Base-by-base conservation (phyloP, 1,140 invertebrate genomes). In the Plutomurus gul region DNA sequence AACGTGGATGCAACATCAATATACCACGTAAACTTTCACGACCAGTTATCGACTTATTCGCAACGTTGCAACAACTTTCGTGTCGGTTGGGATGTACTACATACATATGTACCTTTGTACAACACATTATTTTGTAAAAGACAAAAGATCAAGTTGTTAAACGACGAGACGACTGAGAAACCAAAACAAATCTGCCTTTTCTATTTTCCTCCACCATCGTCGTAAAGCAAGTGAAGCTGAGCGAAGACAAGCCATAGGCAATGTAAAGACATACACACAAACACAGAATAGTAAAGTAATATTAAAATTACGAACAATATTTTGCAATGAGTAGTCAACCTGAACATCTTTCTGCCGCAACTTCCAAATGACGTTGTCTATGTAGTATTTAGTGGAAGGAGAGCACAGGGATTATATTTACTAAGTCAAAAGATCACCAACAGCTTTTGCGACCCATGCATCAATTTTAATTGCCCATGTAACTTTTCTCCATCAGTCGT, bases 101-200 rank as follows among this genome's bases (percentile, higher is more conserved):
- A n/a, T n/a, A n/a, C n/a, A n/a, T n/a, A n/a, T n/a, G n/a, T n/a
- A n/a, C n/a, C n/a, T n/a, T n/a, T n/a, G n/a, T n/a, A n/a, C n/a
- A n/a, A n/a, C n/a, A n/a, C n/a, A n/a, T n/a, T n/a, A n/a, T n/a
- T n/a, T n/a, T n/a, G n/a, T n/a, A n/a, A n/a, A n/a, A n/a, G n/a
- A n/a, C 36, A 30, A 65, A 65, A 65, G 56, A 65, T 65, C 56
- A 65, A 65, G 56, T 65, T 65, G 56, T 65, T 65, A 65, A 65
- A 65, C 27, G 56, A 65, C 56, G 30, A 33, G n/a, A n/a, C n/a
- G n/a, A n/a, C n/a, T n/a, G n/a, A n/a, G n/a, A n/a, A n/a, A n/a
- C n/a, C n/a, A 33, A 33, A 65, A 25, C 27, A 65, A 65, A 65
- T 30, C 56, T 65, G 27, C 36, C 56, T 25, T n/a, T 65, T 65